Evolutionary conservation across 2,888 invertebrate species (phyloP).

Genomic region (Melanostoma mellinum): DNA sequence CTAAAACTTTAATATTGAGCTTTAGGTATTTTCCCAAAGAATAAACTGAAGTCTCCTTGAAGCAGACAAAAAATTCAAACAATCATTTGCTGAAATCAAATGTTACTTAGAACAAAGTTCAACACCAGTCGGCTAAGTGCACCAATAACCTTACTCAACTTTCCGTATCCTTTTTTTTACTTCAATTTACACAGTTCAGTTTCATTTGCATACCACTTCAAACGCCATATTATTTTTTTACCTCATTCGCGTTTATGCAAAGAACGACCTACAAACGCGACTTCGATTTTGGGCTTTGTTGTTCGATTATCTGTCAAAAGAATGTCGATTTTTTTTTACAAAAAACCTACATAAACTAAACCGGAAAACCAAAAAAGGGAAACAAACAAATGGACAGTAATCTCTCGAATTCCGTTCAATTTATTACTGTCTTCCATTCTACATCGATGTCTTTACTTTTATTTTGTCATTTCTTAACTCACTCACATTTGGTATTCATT

Average conservation of each 20-base stretch:
- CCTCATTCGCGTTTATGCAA: not conserved
- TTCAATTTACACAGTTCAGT: too few relatives aligned
- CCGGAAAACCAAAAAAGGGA: not conserved
- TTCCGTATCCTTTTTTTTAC: too few relatives aligned
- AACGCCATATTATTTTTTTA: not conserved
- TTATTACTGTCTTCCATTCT: not conserved
- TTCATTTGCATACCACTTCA: too few relatives aligned
- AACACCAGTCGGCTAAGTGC: too few relatives aligned
- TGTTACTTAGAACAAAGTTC: too few relatives aligned
- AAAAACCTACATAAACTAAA: not conserved
- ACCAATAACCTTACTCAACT: too few relatives aligned
- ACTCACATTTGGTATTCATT: slow-evolving; percentile 10
- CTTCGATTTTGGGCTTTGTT: not conserved
- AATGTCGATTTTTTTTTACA: not conserved
- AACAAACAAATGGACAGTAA: not conserved
- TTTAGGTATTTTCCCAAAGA: too few relatives aligned
- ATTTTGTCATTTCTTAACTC: slow-evolving; percentile 4
- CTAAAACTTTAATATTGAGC: too few relatives aligned
- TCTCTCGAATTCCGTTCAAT: not conserved
- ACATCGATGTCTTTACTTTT: not conserved
- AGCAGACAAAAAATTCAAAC: too few relatives aligned
- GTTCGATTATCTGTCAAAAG: not conserved
- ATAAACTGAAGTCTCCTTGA: too few relatives aligned
- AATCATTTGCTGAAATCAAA: too few relatives aligned
- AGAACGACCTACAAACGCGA: not conserved